phyloP scores from a whole-genome alignment of 2,113 vertebrate genomes.

The Accipiter virgatus region DNA sequence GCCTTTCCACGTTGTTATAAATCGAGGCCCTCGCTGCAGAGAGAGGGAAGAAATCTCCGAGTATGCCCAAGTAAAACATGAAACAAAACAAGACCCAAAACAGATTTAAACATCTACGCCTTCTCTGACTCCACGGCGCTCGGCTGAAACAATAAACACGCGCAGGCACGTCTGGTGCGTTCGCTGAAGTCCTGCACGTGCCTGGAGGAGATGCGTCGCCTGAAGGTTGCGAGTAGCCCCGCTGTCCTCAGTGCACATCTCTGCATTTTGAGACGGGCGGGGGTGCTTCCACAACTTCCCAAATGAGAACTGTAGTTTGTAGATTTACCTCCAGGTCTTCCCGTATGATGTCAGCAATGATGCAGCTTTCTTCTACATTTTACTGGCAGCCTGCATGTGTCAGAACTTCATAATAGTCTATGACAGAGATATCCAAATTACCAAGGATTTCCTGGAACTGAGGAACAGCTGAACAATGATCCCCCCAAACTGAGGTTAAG shows the following conservation, averaged over 20 bases:
- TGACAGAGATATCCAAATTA: background rate
- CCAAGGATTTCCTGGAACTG: background rate
- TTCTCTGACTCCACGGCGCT: background rate
- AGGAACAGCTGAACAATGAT: background rate
- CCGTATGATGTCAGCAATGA: background rate
- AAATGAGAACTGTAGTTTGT: background rate
- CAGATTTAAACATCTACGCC: background rate
- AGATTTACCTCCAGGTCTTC: background rate
- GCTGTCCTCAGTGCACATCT: fast-evolving
- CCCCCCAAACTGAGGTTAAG: background rate
- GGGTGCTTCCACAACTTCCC: background rate
- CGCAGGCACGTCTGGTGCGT: fast-evolving
- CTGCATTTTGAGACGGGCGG: background rate
- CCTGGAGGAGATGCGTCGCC: background rate
- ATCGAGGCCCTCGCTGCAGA: slow-evolving; percentile 12
- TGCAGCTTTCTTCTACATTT: background rate
- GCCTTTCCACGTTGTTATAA: slow-evolving; percentile 59
- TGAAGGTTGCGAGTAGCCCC: background rate
- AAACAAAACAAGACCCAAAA: background rate
- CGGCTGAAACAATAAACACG: background rate
- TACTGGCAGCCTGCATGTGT: background rate
- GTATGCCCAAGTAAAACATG: background rate
- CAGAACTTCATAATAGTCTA: background rate
- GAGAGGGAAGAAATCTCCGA: slow-evolving; percentile 26
- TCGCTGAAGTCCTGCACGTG: background rate